phyloP scores from a whole-genome alignment of 2,888 invertebrate genomes.

The Lumbricus terrestris region DNA sequence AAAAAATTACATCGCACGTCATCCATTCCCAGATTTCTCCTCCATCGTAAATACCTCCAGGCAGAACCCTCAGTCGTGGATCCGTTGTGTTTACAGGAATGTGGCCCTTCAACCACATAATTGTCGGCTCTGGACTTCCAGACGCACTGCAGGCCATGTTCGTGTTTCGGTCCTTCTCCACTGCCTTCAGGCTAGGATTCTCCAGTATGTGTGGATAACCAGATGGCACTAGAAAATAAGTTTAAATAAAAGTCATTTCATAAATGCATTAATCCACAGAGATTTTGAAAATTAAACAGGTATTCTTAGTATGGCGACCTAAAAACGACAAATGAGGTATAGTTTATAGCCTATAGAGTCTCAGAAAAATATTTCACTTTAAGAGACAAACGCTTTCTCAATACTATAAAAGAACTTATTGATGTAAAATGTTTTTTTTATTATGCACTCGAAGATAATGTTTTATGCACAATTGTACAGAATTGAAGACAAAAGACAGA shows the following conservation, averaged over 20 bases:
- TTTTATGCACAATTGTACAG: not conserved
- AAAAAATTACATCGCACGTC: not conserved
- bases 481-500: not conserved
- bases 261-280: not conserved
- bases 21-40: not conserved
- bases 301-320: not conserved
- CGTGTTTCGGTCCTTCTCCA: conserved; percentile 90
- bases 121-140: conserved; percentile 76
- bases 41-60: conserved; percentile 28
- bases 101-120: conserved; percentile 91
- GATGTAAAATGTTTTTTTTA: too few relatives aligned
- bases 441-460: too few relatives aligned
- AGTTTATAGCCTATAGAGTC: too few relatives aligned
- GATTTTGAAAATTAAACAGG: not conserved
- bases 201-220: conserved; percentile 89
- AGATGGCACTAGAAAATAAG: conserved; percentile 67
- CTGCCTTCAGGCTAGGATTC: conserved; percentile 86
- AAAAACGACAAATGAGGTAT: not conserved
- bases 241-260: not conserved
- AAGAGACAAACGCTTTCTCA: too few relatives aligned
- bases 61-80: conserved; percentile 45
- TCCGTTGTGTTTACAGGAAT: conserved; percentile 71
- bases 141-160: conserved; percentile 83
- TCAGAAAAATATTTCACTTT: too few relatives aligned
- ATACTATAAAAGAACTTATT: too few relatives aligned